Conservation (phyloP, 2,797 vertebrate genomes). For the Champsocephalus esox region DNA sequence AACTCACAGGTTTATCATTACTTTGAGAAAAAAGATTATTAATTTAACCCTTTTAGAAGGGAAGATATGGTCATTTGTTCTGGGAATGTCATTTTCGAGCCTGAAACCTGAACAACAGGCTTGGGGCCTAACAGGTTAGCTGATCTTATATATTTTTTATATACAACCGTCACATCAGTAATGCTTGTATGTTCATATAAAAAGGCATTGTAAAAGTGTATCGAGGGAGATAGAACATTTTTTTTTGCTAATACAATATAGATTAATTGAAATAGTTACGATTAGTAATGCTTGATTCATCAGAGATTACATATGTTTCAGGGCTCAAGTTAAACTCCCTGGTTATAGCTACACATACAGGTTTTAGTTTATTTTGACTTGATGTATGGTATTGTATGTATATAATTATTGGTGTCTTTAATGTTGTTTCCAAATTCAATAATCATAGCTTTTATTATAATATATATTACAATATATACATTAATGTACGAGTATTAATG, state of each 20-base stretch:
- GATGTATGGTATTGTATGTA: not conserved
- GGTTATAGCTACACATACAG: too few species aligned
- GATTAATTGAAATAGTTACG: not conserved
- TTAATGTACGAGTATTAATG: not conserved
- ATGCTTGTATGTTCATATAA: too few species aligned
- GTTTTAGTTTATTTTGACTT: too few species aligned
- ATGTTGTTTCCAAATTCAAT: not conserved
- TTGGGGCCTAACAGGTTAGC: not conserved
- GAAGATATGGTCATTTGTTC: too few species aligned
- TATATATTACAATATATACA: too few species aligned
- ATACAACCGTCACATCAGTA: not conserved
- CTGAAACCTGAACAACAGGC: too few species aligned
- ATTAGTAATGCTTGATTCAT: not conserved
- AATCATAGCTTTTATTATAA: not conserved
- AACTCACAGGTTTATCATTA: too few species aligned
- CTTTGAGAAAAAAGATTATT: too few species aligned
- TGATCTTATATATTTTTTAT: slow-evolving; percentile 3
- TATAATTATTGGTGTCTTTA: not conserved
- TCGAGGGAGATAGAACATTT: too few species aligned
- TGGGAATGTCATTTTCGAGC: too few species aligned
- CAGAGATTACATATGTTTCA: not conserved
- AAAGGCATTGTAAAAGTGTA: too few species aligned
- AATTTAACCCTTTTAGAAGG: too few species aligned
- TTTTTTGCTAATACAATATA: not conserved
- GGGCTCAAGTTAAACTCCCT: not conserved